Evolutionary conservation across 2,888 invertebrate genomes (phyloP), one percentile per base, ranked within the genome.

Genomic region (Latrodectus elegans): DNA sequence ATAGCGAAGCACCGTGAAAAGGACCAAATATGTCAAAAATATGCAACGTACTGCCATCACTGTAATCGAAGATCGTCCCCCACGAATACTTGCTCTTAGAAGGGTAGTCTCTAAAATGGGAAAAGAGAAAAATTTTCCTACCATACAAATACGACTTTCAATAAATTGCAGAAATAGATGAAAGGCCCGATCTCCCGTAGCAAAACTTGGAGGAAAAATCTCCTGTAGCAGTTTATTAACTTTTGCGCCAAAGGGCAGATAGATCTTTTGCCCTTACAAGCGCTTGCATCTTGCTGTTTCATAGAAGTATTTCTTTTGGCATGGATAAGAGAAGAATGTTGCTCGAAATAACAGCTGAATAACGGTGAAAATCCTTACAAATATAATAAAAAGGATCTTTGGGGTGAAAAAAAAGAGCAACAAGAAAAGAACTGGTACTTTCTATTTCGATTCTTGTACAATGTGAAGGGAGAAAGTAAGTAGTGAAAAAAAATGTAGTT

Each of bases 361-460:
- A n/a, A 60, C 60, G 12, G 60, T 60, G 60, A 60, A 60, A 60
- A 60, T 60, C 60, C 60, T 71, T n/a, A 14, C 15, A 79, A 80
- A 65, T 51, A 52, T 52, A 72, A 73, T 22, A 80, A 73, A 17
- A 67, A 75, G 51, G 17, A n/a, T 49, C 78, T 55, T 49, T 38
- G 71, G 49, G 52, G 52, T 14, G 52, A 38, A 68, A 26, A 55
- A 52, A 67, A 77, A 65, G 14, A 38, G 38, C n/a, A 12, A 12
- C 8, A 65, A 76, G 14, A 17, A 17, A 68, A 78, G 22, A 73
- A 49, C 52, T 8, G 26, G 15, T 22, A 67, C 73, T 81, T 74
- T 81, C 67, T 38, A 74, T 74, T 81, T 73, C 67, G 64, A 81
- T 74, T 73, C 81, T 68, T 11, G 17, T 68, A 26, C 60, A 14